A percentile compares a stretch with the other conserved stretches of the same genome.
phyloP scores from a whole-genome alignment of 2,113 vertebrate species.

The Candoia aspera region DNA sequence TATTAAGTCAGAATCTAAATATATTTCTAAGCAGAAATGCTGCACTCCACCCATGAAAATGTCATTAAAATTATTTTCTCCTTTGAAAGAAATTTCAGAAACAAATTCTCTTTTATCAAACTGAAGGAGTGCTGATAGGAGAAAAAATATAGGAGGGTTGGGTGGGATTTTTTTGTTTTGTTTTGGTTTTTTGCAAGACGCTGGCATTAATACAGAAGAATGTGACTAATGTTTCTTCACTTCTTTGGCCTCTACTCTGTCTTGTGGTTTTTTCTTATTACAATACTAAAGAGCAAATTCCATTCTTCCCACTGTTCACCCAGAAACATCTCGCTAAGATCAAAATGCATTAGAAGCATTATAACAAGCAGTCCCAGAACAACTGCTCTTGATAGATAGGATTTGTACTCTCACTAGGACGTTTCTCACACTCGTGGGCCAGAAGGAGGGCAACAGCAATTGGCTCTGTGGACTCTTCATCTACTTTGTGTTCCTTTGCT shows the following conservation, averaged over 20 bases:
- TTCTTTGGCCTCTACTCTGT: slow-evolving; percentile 1
- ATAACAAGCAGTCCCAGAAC: slow-evolving; percentile 71
- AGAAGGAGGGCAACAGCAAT: slow-evolving; percentile 48
- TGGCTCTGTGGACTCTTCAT: slow-evolving; percentile 31
- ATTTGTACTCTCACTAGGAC: slow-evolving; percentile 60
- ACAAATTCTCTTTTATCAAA: neutral
- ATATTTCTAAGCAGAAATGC: neutral
- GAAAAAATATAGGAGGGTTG: neutral
- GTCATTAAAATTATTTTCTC: neutral
- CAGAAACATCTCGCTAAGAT: slow-evolving; percentile 63
- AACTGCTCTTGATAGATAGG: slow-evolving; percentile 67
- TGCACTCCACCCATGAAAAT: neutral
- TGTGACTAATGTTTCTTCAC: slow-evolving; percentile 52
- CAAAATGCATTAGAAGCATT: slow-evolving; percentile 66
- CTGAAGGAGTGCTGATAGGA: neutral
- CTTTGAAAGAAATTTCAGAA: neutral
- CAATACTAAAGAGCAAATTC: slow-evolving; percentile 70
- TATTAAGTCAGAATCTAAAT: too few relatives aligned
- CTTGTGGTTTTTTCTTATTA: slow-evolving; percentile 56
- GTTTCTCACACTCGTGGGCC: slow-evolving; percentile 70
- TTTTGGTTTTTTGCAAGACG: slow-evolving; percentile 35
- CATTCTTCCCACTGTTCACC: slow-evolving; percentile 56
- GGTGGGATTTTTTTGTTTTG: neutral
- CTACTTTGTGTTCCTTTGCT: slow-evolving; percentile 34
- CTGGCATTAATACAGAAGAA: slow-evolving; percentile 50